Conservation (phyloP, 2,888 invertebrate genomes). For the Plebejus melissa region DNA sequence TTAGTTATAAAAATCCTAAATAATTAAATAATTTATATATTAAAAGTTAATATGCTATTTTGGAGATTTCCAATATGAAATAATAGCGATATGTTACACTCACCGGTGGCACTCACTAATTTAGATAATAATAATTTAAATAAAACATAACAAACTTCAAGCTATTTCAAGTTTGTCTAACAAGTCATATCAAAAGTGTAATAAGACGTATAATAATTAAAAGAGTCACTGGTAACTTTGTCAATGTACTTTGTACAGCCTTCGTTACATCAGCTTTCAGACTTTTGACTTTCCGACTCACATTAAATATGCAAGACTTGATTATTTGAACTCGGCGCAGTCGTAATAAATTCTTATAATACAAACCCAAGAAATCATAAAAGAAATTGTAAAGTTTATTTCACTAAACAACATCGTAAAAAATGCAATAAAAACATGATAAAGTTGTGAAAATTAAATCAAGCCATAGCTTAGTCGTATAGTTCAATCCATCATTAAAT, state of each 20-base stretch:
- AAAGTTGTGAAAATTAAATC: neutral
- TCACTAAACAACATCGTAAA: constrained; percentile 4
- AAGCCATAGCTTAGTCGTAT: too few species aligned
- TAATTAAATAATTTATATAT: too few species aligned
- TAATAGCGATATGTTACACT: too few species aligned
- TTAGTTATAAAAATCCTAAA: too few species aligned
- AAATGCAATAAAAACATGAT: neutral
- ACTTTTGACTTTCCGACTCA: neutral
- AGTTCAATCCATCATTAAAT: too few species aligned
- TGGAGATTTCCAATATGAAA: too few species aligned
- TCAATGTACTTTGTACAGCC: neutral
- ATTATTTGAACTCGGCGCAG: neutral
- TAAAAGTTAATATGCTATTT: too few species aligned
- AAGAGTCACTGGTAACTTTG: neutral
- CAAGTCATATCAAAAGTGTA: neutral
- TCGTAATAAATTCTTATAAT: constrained; percentile 8
- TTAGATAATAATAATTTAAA: too few species aligned
- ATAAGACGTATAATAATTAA: neutral
- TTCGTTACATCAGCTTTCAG: neutral
- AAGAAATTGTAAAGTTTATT: neutral
- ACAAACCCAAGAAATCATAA: neutral
- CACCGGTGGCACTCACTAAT: too few species aligned
- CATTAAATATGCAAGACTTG: constrained; percentile 1
- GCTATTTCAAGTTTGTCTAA: neutral
- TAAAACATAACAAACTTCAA: too few species aligned